Base-by-base conservation (phyloP, 2,888 invertebrate genomes). In the Parasteatoda lunata region DNA sequence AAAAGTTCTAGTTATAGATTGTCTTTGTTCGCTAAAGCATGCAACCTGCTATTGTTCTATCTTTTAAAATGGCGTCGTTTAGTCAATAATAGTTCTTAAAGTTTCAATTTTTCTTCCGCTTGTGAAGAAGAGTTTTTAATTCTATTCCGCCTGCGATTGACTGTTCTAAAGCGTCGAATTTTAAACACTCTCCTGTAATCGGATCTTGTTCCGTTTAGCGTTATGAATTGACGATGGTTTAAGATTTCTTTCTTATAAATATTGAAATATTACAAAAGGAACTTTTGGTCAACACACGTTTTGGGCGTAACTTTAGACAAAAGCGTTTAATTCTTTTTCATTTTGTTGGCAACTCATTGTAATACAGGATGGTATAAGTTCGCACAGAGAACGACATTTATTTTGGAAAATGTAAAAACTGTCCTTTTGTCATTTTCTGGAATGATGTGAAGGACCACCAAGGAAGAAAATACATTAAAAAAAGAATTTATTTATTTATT, bases 21-120 rank as follows among this genome's bases (percentile, higher is more conserved):
- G 85, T 86, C 85, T 86, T 86, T 86, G 85, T 86, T 86, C 85
- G 85, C 77, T 72, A 86, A 86, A 77, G 85, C 85, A 86, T 86
- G 85, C 75, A 86, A 15, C 76, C 48, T 54, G 75, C 79, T 77
- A 80, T 86, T 79, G 80, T 80, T 75, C 72, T 64, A 30, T 47
- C 64, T 59, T 70, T 48, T 52, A 77, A 79, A 86, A 76, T 77
- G 65, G 77, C 70, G 71, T 80, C 71, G 68, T 72, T 86, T 75
- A 76, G 72, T 80, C 85, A 86, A 77, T 76, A 80, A 80, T 80
- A 86, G 75, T 54, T 65, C 48, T 15, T 15, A 65, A 64, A 75
- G 79, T 79, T 86, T 68, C 80, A 66, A 86, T 86, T 86, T 86
- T 86, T 86, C 80, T 84, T 84, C 68, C 59, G n/a, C 51, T 68